Evolutionary conservation across 2,113 vertebrate genomes (phyloP).

Genomic region (Andinoacara biseriatus): DNA sequence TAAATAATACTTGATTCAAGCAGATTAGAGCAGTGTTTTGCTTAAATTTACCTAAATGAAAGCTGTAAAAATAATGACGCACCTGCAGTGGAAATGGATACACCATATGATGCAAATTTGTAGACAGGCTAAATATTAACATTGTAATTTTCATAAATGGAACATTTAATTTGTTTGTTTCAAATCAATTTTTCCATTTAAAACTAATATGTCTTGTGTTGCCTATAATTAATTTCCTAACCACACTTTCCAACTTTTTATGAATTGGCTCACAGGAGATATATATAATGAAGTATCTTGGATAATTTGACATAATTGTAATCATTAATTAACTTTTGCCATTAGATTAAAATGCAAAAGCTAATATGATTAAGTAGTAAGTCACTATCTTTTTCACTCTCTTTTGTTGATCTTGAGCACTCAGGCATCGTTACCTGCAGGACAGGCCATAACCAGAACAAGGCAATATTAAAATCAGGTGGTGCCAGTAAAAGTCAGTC

Average conservation of each 20-base stretch:
- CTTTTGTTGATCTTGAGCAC: not conserved
- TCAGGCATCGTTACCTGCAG: not conserved
- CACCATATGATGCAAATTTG: constrained; percentile 1
- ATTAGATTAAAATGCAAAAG: not conserved
- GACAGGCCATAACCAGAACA: not conserved
- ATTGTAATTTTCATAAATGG: not conserved
- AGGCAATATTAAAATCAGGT: not conserved
- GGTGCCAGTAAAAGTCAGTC: not conserved
- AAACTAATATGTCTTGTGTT: not conserved
- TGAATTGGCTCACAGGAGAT: not conserved
- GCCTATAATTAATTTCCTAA: not conserved
- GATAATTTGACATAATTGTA: not conserved
- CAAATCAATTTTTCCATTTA: not conserved
- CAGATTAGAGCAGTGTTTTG: not conserved
- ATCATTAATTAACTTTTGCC: not conserved
- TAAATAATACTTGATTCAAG: not conserved
- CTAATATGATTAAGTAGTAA: not conserved
- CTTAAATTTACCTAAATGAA: constrained; percentile 9
- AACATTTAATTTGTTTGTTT: constrained; percentile 14
- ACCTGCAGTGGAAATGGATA: constrained; percentile 3
- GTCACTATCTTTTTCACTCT: not conserved
- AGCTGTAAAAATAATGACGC: constrained; percentile 4
- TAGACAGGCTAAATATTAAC: not conserved
- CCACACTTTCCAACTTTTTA: not conserved
- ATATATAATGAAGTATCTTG: not conserved